A percentile compares a stretch with the other conserved stretches of the same genome.
phyloP scores from a whole-genome alignment of 2,797 vertebrate species.

The Gallinago nigripennis region DNA sequence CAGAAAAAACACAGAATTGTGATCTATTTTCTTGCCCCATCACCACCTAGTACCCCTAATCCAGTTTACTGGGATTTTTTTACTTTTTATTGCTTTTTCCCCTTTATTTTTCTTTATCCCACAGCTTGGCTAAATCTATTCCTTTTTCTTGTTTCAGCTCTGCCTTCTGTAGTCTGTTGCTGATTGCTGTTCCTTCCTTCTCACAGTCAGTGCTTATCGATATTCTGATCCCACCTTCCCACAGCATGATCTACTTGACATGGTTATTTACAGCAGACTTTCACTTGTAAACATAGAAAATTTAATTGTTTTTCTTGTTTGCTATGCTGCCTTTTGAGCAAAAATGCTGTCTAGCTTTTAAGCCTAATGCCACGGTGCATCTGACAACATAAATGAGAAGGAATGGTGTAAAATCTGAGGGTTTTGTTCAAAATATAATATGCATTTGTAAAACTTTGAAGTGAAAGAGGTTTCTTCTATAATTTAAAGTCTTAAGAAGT shows the following conservation, averaged over 20 bases:
- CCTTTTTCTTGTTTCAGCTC: background rate
- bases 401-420: background rate
- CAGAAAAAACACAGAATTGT: background rate
- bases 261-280: slow-evolving; percentile 61
- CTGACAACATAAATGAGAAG: slow-evolving; percentile 29
- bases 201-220: background rate
- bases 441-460: slow-evolving; percentile 9
- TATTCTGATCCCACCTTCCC: slow-evolving; percentile 26
- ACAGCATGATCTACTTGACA: slow-evolving; percentile 22
- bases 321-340: background rate
- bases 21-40: background rate
- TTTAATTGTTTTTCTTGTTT: slow-evolving; percentile 59
- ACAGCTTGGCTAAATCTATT: background rate
- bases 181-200: background rate
- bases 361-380: background rate
- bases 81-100: background rate
- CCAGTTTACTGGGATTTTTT: background rate
- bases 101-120: background rate
- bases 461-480: background rate
- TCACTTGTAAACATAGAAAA: slow-evolving; percentile 35
- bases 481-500: background rate
- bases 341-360: slow-evolving; percentile 15
- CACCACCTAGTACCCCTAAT: fast-evolving
- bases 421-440: background rate
- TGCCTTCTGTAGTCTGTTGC: background rate